Evolutionary conservation across 2,113 vertebrate species (phyloP).

Genomic region (Illadopsis cleaveri): DNA sequence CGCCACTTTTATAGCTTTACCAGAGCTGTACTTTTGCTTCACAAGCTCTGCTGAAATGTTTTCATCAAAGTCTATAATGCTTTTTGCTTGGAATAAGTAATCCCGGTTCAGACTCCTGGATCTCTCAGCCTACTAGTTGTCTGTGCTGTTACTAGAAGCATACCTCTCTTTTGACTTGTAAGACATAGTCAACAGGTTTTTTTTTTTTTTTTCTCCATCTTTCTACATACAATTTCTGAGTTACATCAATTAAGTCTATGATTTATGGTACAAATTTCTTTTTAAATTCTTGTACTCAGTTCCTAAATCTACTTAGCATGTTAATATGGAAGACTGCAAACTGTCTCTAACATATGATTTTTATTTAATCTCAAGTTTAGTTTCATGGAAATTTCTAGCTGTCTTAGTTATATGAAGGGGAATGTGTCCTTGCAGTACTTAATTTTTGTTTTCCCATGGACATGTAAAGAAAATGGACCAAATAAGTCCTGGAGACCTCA

Average conservation of each 20-base stretch:
- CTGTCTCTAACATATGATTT: background rate
- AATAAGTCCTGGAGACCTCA: background rate
- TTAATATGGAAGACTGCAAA: background rate
- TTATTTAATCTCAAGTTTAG: background rate
- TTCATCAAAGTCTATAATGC: background rate
- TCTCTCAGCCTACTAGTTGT: background rate
- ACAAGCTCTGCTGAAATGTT: background rate
- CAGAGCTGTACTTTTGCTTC: background rate
- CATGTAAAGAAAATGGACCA: background rate
- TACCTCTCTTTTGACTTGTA: background rate
- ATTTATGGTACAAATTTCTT: background rate
- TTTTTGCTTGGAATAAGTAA: background rate
- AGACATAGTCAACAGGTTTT: background rate
- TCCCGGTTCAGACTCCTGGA: background rate
- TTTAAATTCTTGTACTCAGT: background rate
- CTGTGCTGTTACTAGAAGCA: background rate
- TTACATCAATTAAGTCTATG: background rate
- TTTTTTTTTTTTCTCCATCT: background rate
- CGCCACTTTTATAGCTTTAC: background rate
- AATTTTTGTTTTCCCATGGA: background rate
- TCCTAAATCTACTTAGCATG: background rate
- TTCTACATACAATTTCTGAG: background rate
- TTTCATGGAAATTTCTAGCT: background rate
- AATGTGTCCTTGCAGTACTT: background rate
- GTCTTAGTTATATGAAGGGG: background rate